phyloP scores from a whole-genome alignment of 2,888 invertebrate species.

The Zygothrica quintamaculata region DNA sequence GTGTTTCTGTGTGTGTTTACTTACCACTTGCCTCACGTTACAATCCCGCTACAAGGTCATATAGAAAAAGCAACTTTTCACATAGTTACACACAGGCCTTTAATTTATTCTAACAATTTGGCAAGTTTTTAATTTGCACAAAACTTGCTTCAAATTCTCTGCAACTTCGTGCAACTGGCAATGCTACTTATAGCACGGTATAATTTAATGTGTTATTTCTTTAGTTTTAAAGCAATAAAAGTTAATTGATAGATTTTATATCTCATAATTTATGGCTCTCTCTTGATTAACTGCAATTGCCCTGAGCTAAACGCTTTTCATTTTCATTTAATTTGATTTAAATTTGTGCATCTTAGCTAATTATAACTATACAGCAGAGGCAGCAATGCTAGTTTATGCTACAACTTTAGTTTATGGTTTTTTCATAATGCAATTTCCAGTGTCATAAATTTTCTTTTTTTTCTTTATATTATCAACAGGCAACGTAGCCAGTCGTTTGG shows the following conservation, averaged over 20 bases:
- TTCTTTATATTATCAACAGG: constrained; percentile 76
- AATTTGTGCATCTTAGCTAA: constrained; percentile 38
- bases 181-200: no score
- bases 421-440: constrained; percentile 80
- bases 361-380: constrained; percentile 25
- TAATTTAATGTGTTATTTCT: no score
- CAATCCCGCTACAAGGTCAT: constrained; percentile 50
- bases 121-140: constrained; percentile 41
- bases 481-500: constrained; percentile 23
- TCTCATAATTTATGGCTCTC: background rate
- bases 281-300: constrained; percentile 1
- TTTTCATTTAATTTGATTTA: constrained; percentile 52
- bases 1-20: constrained; percentile 6
- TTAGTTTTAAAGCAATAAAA: no score
- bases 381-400: no score
- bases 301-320: constrained; percentile 23
- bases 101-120: constrained; percentile 66
- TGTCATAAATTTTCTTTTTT: constrained; percentile 67
- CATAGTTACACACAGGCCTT: constrained; percentile 41
- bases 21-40: constrained; percentile 3
- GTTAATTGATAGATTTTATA: no score
- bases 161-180: background rate
- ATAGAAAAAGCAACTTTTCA: constrained; percentile 33
- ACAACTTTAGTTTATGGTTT: no score
- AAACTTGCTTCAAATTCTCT: background rate